Evolutionary conservation across 1,140 invertebrate species (phyloP).

Genomic region (Drosophila saltans): DNA sequence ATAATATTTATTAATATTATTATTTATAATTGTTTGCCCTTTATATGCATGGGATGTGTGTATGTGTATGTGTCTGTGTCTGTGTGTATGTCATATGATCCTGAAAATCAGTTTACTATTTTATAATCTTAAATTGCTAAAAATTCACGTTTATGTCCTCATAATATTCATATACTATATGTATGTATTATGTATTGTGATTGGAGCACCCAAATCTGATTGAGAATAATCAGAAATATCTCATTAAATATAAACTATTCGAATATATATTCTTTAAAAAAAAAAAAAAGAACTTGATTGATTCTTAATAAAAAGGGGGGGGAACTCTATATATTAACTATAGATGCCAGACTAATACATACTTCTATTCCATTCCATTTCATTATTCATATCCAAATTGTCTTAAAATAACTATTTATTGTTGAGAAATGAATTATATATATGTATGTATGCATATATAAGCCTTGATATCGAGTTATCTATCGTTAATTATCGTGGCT

Average conservation of each 20-base stretch:
- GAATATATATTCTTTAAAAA: too few species aligned
- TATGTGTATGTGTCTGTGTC: conserved; percentile 29
- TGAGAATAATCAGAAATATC: conserved; percentile 14
- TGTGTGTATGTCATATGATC: conserved; percentile 60
- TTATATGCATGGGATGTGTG: conserved; percentile 35
- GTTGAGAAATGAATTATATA: too few species aligned
- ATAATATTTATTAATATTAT: conserved; percentile 51
- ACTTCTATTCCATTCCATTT: too few species aligned
- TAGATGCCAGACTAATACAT: too few species aligned
- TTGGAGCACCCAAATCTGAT: conserved; percentile 3
- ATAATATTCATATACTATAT: conserved; percentile 63
- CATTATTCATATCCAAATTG: too few species aligned
- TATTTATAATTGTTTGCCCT: conserved; percentile 29
- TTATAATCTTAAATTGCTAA: conserved; percentile 68
- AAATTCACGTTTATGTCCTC: conserved; percentile 81
- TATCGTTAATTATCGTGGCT: too few species aligned
- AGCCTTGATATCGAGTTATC: too few species aligned
- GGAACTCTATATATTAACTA: too few species aligned
- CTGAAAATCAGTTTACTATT: conserved; percentile 68
- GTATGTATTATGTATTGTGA: conserved; percentile 27
- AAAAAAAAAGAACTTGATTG: too few species aligned
- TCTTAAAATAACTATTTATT: too few species aligned
- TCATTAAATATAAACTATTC: not conserved
- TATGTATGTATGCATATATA: too few species aligned
- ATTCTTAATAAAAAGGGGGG: too few species aligned